Conservation (phyloP, 2,113 vertebrate genomes). For the Archilochus colubris region DNA sequence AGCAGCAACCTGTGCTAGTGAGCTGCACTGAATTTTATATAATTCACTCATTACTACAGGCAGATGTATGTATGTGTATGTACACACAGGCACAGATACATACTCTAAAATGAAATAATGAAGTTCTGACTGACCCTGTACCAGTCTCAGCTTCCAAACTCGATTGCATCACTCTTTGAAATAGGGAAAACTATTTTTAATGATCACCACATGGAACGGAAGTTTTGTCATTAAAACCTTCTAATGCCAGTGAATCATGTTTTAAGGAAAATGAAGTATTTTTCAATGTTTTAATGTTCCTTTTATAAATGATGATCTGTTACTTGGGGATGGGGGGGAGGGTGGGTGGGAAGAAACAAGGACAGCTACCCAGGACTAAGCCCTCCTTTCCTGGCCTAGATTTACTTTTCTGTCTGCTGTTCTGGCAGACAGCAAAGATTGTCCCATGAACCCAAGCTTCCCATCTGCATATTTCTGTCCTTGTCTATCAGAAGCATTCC, state of each 20-base stretch:
- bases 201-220: not conserved
- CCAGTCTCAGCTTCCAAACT: not conserved
- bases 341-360: slow-evolving; percentile 1
- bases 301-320: slow-evolving; percentile 66
- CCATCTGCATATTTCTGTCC: not conserved
- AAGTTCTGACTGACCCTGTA: not conserved
- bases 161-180: not conserved
- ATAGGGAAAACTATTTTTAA: slow-evolving; percentile 35
- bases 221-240: slow-evolving; percentile 43
- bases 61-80: not conserved
- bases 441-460: not conserved
- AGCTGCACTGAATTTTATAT: not conserved
- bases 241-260: slow-evolving; percentile 39
- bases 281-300: slow-evolving; percentile 61
- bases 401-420: slow-evolving; percentile 1
- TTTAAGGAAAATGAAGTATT: slow-evolving; percentile 58
- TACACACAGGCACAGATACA: not conserved
- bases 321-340: not conserved
- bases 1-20: not conserved
- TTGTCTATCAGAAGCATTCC: not conserved
- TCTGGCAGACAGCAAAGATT: not conserved
- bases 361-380: not conserved
- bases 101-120: not conserved
- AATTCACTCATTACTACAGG: not conserved
- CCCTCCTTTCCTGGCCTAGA: slow-evolving; percentile 22